Percentiles rank a stretch among this genome's conserved stretches.
Evolutionary conservation across 2,113 vertebrate species (phyloP).

Genomic region (Carassius auratus): DNA sequence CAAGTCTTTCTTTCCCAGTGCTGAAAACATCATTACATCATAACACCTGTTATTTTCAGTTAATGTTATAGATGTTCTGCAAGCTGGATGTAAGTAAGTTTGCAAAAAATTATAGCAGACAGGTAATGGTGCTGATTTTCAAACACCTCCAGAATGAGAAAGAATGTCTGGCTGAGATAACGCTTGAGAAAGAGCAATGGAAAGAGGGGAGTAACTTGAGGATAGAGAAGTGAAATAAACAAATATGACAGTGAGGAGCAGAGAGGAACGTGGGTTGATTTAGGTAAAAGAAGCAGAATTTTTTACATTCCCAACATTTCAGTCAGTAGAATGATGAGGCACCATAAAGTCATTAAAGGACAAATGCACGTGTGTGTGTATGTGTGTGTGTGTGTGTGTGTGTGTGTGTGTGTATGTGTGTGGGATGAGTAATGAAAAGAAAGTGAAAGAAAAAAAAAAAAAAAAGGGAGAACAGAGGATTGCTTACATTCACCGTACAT

Average conservation of each 20-base stretch:
- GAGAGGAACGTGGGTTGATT: not conserved
- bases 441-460: conserved; percentile 1
- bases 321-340: not conserved
- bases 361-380: not conserved
- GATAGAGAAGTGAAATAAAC: not conserved
- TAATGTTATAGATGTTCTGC: not conserved
- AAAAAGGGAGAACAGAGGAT: not conserved
- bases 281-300: conserved; percentile 12
- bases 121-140: not conserved
- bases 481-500: not conserved
- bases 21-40: not conserved
- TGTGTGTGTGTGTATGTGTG: not conserved
- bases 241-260: not conserved
- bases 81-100: not conserved
- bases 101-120: not conserved
- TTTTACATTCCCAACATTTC: conserved; percentile 48
- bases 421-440: not conserved
- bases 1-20: conserved; percentile 12
- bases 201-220: conserved; percentile 12
- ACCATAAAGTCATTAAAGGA: not conserved
- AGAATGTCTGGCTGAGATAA: not conserved
- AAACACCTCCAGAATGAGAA: not conserved
- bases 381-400: not conserved
- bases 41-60: not conserved
- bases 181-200: not conserved